Base-by-base conservation (phyloP, 2,888 invertebrate genomes). In the Neoaliturus tenellus region DNA sequence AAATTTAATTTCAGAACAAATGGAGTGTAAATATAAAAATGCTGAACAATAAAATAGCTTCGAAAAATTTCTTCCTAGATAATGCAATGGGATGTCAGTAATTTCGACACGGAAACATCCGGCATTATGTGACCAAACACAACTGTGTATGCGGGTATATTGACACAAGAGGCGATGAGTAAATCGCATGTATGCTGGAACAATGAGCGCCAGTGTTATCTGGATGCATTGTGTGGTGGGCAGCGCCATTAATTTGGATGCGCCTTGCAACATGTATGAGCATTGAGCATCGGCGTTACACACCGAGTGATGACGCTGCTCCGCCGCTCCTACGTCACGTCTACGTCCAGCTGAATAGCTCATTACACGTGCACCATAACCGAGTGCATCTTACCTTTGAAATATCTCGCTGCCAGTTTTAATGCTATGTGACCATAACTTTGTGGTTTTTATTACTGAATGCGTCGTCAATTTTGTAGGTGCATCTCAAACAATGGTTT, bases 251-350 rank as follows among this genome's bases (percentile, higher is more conserved):
- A 62, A 62, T 62, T 62, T 62, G 28, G 31, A 62, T 62, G 62
- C 31, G 62, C 62, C 62, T 62, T 62, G 62, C 62, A 62, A 62
- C 62, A 55, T 62, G 25, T 17, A 62, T 62, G 62, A 28, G 14
- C 51, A n/a, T n/a, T 62, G 62, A 28, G 14, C 6, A 14, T 23
- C 2, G 20, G 62, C 31, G 31, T 31, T 14, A 62, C 62, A 62
- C 62, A 62, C 14, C 17, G 62, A 28, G 28, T 62, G 62, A 62
- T 31, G 62, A 62, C 17, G 31, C 62, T 14, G 62, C 62, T 14
- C 4, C 55, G n/a, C n/a, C 41, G 41, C 41, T 41, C 8, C 41
- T 10, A 14, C 41, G 41, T 14, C n/a, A n/a, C n/a, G n/a, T n/a
- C n/a, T n/a, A n/a, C n/a, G n/a, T n/a, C n/a, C 8, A 14, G 3